Evolutionary conservation across 2,113 vertebrate species (phyloP), one percentile per base, ranked within the genome.

Genomic region (Larimichthys crocea): DNA sequence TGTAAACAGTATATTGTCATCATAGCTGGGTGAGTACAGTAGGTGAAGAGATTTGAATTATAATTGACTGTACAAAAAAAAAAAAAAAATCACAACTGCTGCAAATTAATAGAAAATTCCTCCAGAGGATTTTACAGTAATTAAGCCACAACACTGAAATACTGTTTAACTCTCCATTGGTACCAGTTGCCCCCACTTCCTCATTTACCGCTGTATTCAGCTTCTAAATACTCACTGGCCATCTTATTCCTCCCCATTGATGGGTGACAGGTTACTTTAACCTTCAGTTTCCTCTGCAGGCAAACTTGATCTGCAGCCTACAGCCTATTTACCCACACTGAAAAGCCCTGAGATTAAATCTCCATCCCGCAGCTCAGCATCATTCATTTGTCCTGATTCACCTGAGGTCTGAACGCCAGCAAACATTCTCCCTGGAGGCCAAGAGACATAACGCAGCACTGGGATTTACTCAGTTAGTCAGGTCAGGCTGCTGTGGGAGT

Each of bases 291-390:
- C 80, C 82, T 88, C 74, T 76, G 74, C 88, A 81, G 65, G 73
- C 40, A 1, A 74, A 86, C 80, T 64, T 20, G 3, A 42, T 52
- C 57, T n/a, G 65, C 67, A 70, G 80, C 74, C 85, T 52, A 80
- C 84, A 77, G 69, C 87, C 88, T 86, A 80, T 90, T 89, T 91
- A 92, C 89, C 50, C 86, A 69, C 24, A 19, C 64, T 85, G 82
- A 85, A 91, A 91, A 88, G 86, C 80, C 81, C 86, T 10, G 44
- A 92, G 92, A 94, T 92, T 93, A 92, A 90, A 92, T 88, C 82
- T 87, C 87, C 84, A 88, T 91, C 82, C 88, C 31, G 0, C 60
- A 83, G 83, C 70, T 92, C 82, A 75, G 72, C 77, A 67, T 85
- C 88, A 87, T 90, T 88, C 88, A 94, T 94, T 91, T 94, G 88